phyloP scores from a whole-genome alignment of 2,113 vertebrate species.

The Phodopus roborovskii region DNA sequence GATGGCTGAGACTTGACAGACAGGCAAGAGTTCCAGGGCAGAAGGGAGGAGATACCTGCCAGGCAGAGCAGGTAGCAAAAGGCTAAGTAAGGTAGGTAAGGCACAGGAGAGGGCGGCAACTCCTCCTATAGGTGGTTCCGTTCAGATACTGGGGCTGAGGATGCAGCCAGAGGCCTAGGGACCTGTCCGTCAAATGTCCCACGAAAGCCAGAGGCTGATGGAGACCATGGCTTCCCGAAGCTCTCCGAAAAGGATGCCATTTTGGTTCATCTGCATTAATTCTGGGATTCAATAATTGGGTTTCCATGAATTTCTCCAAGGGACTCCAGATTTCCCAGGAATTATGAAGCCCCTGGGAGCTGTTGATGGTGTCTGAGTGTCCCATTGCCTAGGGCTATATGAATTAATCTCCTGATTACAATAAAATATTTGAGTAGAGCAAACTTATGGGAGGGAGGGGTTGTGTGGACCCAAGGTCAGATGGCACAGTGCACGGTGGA shows the following conservation, averaged over 20 bases:
- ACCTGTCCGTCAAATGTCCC: fast-evolving
- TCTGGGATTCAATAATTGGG: background rate
- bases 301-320: background rate
- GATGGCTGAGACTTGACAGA: background rate
- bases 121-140: background rate
- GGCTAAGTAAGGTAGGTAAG: background rate
- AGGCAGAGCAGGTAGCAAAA: background rate
- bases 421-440: background rate
- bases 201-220: background rate
- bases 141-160: background rate
- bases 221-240: background rate
- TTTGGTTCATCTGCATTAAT: background rate
- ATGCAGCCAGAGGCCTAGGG: background rate
- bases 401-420: background rate
- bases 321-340: background rate
- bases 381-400: background rate
- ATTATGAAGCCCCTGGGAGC: background rate
- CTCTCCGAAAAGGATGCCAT: background rate
- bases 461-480: background rate
- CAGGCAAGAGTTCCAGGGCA: background rate
- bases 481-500: too few relatives aligned
- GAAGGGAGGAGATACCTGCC: background rate
- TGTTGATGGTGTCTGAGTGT: background rate
- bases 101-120: background rate
- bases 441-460: background rate